Percentiles rank a stretch among this genome's conserved stretches.
Evolutionary conservation across 2,797 vertebrate genomes (phyloP).

Genomic region (Valencia hispanica): DNA sequence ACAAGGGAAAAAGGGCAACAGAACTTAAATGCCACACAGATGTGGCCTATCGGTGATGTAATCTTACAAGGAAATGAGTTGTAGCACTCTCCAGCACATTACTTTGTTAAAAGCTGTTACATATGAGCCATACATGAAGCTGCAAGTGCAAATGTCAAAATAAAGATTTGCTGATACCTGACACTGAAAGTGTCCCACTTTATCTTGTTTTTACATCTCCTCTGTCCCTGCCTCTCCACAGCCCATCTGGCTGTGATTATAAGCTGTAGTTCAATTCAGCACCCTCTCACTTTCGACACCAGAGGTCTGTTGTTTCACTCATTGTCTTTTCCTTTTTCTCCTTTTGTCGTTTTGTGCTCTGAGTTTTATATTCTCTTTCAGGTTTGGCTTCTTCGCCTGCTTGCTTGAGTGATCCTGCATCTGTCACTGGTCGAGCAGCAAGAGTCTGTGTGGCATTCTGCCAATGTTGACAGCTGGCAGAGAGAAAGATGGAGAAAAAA

Average conservation of each 20-base stretch:
- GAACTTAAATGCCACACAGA: constrained; percentile 70
- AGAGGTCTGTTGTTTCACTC: constrained; percentile 63
- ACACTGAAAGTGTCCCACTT: constrained; percentile 51
- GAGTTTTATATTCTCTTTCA: constrained; percentile 16
- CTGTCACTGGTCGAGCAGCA: constrained; percentile 67
- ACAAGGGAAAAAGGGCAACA: constrained; percentile 42
- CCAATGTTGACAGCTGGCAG: constrained; percentile 79
- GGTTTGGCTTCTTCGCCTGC: constrained; percentile 43
- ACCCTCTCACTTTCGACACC: constrained; percentile 72
- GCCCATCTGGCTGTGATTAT: constrained; percentile 83
- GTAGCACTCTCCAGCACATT: constrained; percentile 21
- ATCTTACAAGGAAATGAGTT: constrained; percentile 54
- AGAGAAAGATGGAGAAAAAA: constrained; percentile 62
- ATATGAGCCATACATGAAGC: constrained; percentile 24
- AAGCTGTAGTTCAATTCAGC: constrained; percentile 75
- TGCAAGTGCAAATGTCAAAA: constrained; percentile 55
- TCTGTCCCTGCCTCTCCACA: constrained; percentile 56
- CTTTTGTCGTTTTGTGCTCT: not conserved
- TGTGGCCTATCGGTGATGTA: constrained; percentile 62
- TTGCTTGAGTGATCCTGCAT: constrained; percentile 65
- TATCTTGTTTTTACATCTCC: constrained; percentile 74
- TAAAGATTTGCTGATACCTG: constrained; percentile 58
- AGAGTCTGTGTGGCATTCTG: constrained; percentile 65
- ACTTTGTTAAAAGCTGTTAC: constrained; percentile 26
- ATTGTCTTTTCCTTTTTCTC: constrained; percentile 21